Evolutionary conservation across 1,140 invertebrate species (phyloP), one percentile per base, ranked within the genome.

Genomic region (Thrips palmi): DNA sequence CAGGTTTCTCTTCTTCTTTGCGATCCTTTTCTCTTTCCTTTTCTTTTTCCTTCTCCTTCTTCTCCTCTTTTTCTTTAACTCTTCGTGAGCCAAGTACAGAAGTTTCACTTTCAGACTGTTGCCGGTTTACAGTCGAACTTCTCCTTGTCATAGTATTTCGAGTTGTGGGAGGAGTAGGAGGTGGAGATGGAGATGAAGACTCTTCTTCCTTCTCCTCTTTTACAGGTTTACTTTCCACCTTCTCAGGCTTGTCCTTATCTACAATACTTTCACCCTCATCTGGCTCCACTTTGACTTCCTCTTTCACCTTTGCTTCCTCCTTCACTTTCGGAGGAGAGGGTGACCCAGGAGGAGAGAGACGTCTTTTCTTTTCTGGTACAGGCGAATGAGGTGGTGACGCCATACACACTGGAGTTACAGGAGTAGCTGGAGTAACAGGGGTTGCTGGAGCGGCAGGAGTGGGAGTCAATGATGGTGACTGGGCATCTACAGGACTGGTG

Each of bases 201-300:
- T 23, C 29, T 10, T 45, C 20, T 55, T 56, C 66, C 52, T 61
- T 72, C 43, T 65, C 72, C 49, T 60, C 70, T 50, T 63, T 31
- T 27, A 8, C n/a, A n/a, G n/a, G n/a, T n/a, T n/a, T n/a, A n/a
- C n/a, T n/a, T n/a, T n/a, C n/a, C n/a, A n/a, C n/a, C n/a, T n/a
- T n/a, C n/a, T n/a, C n/a, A n/a, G n/a, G n/a, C n/a, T n/a, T n/a
- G n/a, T n/a, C n/a, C n/a, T n/a, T n/a, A n/a, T n/a, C n/a, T n/a
- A n/a, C n/a, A n/a, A n/a, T n/a, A n/a, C n/a, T n/a, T n/a, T n/a
- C n/a, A n/a, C n/a, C n/a, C n/a, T n/a, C n/a, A n/a, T n/a, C n/a
- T n/a, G n/a, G n/a, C n/a, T n/a, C n/a, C n/a, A n/a, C n/a, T n/a
- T 32, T 8, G 29, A n/a, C n/a, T n/a, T n/a, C n/a, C n/a, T n/a